Evolutionary conservation across 2,888 invertebrate genomes (phyloP), one percentile per base, ranked within the genome.

Genomic region (Campopleginae sp.): DNA sequence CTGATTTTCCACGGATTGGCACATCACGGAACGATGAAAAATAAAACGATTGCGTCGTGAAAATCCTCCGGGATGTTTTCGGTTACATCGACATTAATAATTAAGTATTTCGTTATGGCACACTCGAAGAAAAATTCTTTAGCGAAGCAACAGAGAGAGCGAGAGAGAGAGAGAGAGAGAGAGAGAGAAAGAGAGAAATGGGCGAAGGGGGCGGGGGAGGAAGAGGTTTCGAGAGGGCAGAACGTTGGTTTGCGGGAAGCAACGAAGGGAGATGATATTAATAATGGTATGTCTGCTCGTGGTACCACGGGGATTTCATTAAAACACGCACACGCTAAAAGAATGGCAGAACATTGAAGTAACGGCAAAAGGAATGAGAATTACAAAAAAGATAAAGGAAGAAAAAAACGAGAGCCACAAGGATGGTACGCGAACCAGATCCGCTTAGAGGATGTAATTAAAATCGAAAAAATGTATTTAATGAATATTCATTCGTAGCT

Each of bases 381-480:
- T 75, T 83, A 72, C 70, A 80, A 77, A 17, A 61, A 76, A 81
- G 80, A 79, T 17, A 80, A 82, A 70, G 80, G 27, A 63, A 72
- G 31, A 81, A 82, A 63, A 58, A 42, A 81, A 71, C 70, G 70
- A 80, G 46, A 66, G 74, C n/a, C n/a, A 72, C 19, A 71, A 72
- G 87, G 74, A 89, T 85, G 90, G 88, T 89, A 88, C 89, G 89
- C 89, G 89, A 91, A 84, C 89, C 87, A 90, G 91, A 93, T 93
- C 93, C 92, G 92, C 93, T 93, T 93, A 93, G 89, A 90, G 91
- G 90, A 92, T 92, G 93, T 93, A 93, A 93, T 93, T 93, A 93
- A 93, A 93, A 92, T 92, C 91, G 91, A 90, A 92, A 92, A 92
- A 92, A 92, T 91, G 91, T 92, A 90, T 92, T 92, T 91, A 91